A percentile compares a stretch with the other conserved stretches of the same genome.
phyloP scores from a whole-genome alignment of 2,888 invertebrate species.

The Pyrrhosoma nymphula region DNA sequence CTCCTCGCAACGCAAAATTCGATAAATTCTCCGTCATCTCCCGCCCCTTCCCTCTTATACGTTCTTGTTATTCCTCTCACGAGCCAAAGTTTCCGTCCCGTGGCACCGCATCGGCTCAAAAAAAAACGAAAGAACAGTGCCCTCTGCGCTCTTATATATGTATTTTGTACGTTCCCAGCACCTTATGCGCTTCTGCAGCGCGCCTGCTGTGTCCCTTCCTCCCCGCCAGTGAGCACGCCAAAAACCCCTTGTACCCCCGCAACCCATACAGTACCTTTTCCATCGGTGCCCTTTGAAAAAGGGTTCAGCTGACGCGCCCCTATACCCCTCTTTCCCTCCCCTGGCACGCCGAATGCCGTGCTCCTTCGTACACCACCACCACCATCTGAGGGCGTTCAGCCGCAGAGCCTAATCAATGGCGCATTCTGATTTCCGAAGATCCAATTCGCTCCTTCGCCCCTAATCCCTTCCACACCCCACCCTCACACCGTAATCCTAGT shows the following conservation, averaged over 20 bases:
- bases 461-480: not conserved
- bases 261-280: not conserved
- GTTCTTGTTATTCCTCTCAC: conserved; percentile 51
- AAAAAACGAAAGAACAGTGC: not conserved
- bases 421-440: conserved; percentile 32
- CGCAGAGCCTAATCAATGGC: conserved; percentile 64
- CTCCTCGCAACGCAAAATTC: conserved; percentile 34
- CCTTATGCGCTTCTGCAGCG: conserved; percentile 45
- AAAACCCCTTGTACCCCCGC: not conserved
- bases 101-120: conserved; percentile 28
- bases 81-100: conserved; percentile 30
- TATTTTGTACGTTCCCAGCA: not conserved
- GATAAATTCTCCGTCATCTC: conserved; percentile 57
- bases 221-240: not conserved
- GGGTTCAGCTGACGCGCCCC: not conserved
- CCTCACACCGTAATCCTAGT: too few species aligned
- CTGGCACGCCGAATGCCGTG: not conserved
- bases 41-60: not conserved
- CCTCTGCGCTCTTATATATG: not conserved
- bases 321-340: not conserved
- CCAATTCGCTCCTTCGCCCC: conserved; percentile 15
- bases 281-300: not conserved
- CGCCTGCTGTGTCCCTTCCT: not conserved
- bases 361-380: conserved; percentile 5
- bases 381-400: conserved; percentile 24